A percentile compares a stretch with the other conserved stretches of the same genome.
phyloP scores from a whole-genome alignment of 2,888 invertebrate genomes.

The Choristoneura rosaceana region DNA sequence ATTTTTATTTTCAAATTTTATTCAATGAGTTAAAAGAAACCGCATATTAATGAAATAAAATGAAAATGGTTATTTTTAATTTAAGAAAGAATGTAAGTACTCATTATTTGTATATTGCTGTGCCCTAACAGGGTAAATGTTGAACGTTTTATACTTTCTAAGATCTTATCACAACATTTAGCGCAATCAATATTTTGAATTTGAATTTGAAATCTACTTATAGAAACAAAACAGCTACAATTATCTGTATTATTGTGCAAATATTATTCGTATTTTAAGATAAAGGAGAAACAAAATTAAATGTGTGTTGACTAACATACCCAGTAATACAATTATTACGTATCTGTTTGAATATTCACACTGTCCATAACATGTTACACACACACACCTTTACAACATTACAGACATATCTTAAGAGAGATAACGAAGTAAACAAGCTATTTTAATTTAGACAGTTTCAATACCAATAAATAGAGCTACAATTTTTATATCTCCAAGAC shows the following conservation, averaged over 20 bases:
- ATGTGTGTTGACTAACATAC: neutral
- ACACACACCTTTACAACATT: constrained; percentile 29
- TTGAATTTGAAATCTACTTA: too few relatives aligned
- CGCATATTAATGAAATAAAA: too few relatives aligned
- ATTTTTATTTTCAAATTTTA: neutral
- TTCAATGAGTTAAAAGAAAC: neutral
- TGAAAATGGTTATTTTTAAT: too few relatives aligned
- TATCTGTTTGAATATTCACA: constrained; percentile 28
- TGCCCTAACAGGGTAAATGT: too few relatives aligned
- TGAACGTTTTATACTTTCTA: too few relatives aligned
- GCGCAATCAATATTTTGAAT: too few relatives aligned
- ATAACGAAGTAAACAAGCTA: constrained; percentile 29
- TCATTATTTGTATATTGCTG: too few relatives aligned
- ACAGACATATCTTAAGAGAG: constrained; percentile 28
- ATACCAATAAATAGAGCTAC: constrained; percentile 12
- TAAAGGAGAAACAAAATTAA: neutral
- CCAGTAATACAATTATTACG: constrained; percentile 30
- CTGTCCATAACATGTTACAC: constrained; percentile 17
- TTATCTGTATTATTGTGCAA: neutral
- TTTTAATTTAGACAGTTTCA: constrained; percentile 19
- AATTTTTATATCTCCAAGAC: constrained; percentile 2
- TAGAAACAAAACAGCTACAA: neutral
- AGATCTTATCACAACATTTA: too few relatives aligned
- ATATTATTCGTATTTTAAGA: neutral
- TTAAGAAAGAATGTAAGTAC: too few relatives aligned